A percentile compares a stretch with the other conserved stretches of the same genome.
These are phyloP conservation scores for Drosophila lacertosa DNA, from an alignment of 1,140 invertebrate species.

Conservation along the genomic window DNA sequence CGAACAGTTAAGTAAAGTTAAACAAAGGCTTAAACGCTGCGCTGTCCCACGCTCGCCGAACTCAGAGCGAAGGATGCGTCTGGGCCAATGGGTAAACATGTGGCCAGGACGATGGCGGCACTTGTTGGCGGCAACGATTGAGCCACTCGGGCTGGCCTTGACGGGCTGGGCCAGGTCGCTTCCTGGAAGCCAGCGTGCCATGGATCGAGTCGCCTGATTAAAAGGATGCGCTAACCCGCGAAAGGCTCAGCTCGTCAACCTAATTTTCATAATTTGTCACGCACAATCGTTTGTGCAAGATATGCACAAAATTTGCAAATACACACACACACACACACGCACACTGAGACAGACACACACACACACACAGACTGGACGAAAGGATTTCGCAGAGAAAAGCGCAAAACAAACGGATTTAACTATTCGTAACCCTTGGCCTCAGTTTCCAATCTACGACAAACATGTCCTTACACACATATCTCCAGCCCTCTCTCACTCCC, in stretches of 20 bases:
- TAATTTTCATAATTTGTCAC: conserved; percentile 82
- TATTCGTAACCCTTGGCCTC: conserved; percentile 68
- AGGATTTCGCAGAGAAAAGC: conserved; percentile 69
- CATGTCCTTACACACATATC: conserved; percentile 2
- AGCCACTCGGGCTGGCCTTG: background rate
- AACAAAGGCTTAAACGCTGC: conserved; percentile 53
- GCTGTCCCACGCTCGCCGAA: conserved; percentile 58
- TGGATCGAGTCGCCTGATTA: background rate
- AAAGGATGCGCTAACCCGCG: conserved; percentile 58
- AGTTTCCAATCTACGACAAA: conserved; percentile 11
- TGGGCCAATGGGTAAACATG: conserved; percentile 1
- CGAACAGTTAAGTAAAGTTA: conserved; percentile 60
- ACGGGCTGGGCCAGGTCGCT: background rate
- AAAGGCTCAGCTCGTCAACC: conserved; percentile 55
- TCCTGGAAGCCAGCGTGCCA: conserved; percentile 27
- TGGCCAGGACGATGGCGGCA: background rate
- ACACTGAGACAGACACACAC: conserved; percentile 20
- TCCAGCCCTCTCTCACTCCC: conserved; percentile 4
- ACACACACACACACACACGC: conserved; percentile 13
- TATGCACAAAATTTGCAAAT: conserved; percentile 60
- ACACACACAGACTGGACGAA: conserved; percentile 45
- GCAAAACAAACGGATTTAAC: conserved; percentile 77
- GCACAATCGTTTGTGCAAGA: conserved; percentile 68
- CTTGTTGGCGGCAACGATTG: conserved; percentile 51
- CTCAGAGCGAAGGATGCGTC: background rate